Conservation (phyloP, 1,140 invertebrate genomes). For the Daktulosphaira vitifoliae region DNA sequence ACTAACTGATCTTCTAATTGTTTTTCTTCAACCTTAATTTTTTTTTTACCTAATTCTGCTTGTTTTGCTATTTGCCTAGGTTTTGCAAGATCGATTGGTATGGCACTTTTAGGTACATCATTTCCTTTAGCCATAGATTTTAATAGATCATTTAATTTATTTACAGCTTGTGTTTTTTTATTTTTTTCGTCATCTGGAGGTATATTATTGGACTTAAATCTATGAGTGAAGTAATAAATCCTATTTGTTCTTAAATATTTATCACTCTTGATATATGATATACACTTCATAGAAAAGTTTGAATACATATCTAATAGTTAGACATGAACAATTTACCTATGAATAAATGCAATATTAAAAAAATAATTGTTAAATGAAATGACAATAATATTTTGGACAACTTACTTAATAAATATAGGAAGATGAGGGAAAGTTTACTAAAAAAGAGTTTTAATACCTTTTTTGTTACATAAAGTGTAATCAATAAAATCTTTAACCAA, state of each 20-base stretch:
- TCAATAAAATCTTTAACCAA: too few relatives aligned
- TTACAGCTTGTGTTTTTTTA: conserved; percentile 11
- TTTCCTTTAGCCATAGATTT: conserved; percentile 18
- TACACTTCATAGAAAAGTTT: not conserved
- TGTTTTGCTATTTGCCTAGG: conserved; percentile 24
- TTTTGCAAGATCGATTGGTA: conserved; percentile 10
- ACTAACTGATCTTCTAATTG: conserved; percentile 41
- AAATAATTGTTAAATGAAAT: too few relatives aligned
- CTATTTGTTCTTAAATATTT: not conserved
- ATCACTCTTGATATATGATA: not conserved
- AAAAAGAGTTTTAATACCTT: too few relatives aligned
- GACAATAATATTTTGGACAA: too few relatives aligned
- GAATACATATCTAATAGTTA: not conserved
- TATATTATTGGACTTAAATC: conserved; percentile 13
- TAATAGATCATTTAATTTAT: conserved; percentile 28
- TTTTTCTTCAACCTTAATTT: not conserved
- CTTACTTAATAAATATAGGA: too few relatives aligned
- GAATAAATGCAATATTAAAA: too few relatives aligned
- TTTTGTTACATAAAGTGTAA: too few relatives aligned
- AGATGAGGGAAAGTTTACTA: too few relatives aligned
- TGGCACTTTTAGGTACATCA: not conserved
- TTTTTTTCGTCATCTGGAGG: not conserved
- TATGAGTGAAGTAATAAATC: not conserved
- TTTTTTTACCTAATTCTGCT: not conserved
- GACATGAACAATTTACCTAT: too few relatives aligned